Evolutionary conservation across 2,797 vertebrate species (phyloP).

Genomic region (Poecilia picta): DNA sequence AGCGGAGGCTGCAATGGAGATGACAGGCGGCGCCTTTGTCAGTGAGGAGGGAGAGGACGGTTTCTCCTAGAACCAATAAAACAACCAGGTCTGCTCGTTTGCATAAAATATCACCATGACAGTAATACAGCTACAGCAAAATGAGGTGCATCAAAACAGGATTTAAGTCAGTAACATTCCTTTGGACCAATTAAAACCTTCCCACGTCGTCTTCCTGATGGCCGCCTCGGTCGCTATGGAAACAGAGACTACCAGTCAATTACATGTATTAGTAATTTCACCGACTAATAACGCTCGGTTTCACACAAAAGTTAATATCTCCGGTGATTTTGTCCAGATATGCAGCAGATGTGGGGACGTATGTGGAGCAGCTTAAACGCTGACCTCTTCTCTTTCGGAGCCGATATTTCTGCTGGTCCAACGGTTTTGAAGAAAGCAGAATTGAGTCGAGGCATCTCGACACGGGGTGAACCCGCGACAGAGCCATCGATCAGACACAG

Average conservation of each 20-base stretch:
- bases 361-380: neutral
- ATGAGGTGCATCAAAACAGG: neutral
- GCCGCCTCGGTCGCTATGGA: neutral
- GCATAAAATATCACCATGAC: neutral
- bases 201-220: neutral
- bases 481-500: neutral
- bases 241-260: neutral
- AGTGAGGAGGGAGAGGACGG: slow-evolving; percentile 20
- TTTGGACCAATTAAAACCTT: neutral
- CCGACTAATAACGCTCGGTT: neutral
- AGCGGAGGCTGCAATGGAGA: slow-evolving; percentile 26
- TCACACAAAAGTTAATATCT: neutral
- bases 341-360: neutral
- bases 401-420: neutral
- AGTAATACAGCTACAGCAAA: neutral
- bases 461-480: neutral
- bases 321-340: neutral
- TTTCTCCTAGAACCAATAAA: neutral
- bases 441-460: neutral
- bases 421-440: neutral
- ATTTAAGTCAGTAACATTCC: neutral
- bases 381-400: neutral
- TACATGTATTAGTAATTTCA: neutral
- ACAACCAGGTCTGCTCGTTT: neutral
- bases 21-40: slow-evolving; percentile 12